Evolutionary conservation across 2,797 vertebrate species (phyloP).

Genomic region (Otolemur crassicaudatus): DNA sequence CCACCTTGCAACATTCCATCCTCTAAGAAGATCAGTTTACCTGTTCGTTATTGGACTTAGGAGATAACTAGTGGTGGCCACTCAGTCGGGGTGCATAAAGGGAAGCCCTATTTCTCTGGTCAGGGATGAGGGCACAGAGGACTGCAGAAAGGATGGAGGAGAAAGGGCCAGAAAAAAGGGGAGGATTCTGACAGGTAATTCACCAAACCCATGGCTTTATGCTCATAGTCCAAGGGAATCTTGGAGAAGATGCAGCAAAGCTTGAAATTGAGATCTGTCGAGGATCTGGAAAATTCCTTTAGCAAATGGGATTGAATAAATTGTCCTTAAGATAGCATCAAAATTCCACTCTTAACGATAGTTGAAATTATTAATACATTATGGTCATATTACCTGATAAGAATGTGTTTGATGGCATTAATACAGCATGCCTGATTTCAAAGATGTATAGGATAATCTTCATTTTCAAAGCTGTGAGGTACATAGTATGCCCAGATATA

Average conservation of each 20-base stretch:
- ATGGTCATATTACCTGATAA: not conserved
- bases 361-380: not conserved
- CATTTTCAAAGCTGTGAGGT: not conserved
- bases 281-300: not conserved
- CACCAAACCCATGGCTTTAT: not conserved
- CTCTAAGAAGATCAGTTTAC: not conserved
- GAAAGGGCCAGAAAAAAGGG: not conserved
- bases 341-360: not conserved
- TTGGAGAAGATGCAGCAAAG: not conserved
- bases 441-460: not conserved
- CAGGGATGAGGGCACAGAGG: not conserved
- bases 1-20: not conserved
- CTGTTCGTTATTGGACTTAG: not conserved
- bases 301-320: not conserved
- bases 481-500: not conserved
- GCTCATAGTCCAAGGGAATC: not conserved
- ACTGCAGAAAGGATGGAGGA: not conserved
- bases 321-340: not conserved
- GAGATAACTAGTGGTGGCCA: not conserved
- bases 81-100: not conserved
- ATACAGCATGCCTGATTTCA: not conserved
- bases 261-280: not conserved
- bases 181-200: not conserved
- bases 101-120: not conserved
- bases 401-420: too few species aligned